These are phyloP conservation scores for Piaya cayana DNA, from an alignment of 2,113 vertebrate genomes.

Conservation along the genomic window DNA sequence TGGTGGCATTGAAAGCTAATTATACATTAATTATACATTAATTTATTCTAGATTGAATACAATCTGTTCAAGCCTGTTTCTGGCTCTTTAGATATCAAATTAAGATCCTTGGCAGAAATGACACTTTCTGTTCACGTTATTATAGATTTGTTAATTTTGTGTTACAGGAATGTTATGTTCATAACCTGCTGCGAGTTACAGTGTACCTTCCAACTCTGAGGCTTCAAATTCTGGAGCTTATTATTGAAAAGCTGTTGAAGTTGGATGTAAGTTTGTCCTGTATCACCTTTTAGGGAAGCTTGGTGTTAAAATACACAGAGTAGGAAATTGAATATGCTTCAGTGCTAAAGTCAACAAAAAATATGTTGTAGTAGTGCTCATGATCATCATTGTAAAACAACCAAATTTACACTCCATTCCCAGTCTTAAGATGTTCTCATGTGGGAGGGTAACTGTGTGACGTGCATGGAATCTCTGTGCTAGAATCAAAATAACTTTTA, in stretches of 20 bases:
- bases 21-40: too few relatives aligned
- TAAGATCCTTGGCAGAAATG: background rate
- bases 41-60: background rate
- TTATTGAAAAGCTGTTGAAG: constrained; percentile 88
- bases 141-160: background rate
- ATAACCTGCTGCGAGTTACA: constrained; percentile 88
- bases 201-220: constrained; percentile 87
- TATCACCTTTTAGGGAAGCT: background rate
- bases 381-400: background rate
- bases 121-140: background rate
- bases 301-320: background rate
- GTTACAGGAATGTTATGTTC: constrained; percentile 93
- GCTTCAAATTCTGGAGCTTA: constrained; percentile 87
- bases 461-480: background rate
- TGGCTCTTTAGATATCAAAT: background rate
- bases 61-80: background rate
- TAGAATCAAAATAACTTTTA: background rate
- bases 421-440: background rate
- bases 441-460: background rate
- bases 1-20: background rate
- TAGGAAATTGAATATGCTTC: background rate
- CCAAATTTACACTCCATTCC: background rate
- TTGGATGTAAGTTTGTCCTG: constrained; percentile 86
- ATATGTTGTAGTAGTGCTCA: background rate
- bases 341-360: background rate